phyloP scores from a whole-genome alignment of 1,140 invertebrate genomes.

The Brachionus manjavacas region DNA sequence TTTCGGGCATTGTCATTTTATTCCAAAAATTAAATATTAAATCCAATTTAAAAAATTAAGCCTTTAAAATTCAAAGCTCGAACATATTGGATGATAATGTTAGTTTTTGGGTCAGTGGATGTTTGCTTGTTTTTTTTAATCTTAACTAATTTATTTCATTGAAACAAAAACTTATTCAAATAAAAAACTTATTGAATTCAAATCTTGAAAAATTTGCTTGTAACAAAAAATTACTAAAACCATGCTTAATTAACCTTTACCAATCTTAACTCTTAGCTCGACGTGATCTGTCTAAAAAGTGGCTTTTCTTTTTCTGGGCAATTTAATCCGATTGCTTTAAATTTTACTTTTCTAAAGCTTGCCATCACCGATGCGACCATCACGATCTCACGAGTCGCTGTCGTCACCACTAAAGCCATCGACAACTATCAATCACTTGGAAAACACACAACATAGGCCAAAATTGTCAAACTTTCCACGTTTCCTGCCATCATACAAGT shows the following conservation, averaged over 20 bases:
- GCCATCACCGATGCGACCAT: slow-evolving; percentile 34
- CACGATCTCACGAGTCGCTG: slow-evolving; percentile 17
- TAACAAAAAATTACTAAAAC: neutral
- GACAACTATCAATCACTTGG: neutral
- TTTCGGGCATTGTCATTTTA: no score
- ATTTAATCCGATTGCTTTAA: neutral
- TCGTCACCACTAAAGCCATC: neutral
- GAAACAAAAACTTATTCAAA: no score
- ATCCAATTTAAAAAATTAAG: no score
- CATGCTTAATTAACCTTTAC: neutral
- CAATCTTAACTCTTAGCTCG: no score
- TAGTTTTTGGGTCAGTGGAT: no score
- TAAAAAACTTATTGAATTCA: no score
- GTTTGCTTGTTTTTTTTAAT: no score
- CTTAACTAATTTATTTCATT: no score
- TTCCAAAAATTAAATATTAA: no score
- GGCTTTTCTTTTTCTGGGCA: neutral
- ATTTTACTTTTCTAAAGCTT: neutral
- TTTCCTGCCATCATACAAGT: slow-evolving; percentile 6
- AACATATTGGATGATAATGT: no score
- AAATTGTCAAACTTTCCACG: neutral
- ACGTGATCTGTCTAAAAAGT: neutral
- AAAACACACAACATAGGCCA: neutral
- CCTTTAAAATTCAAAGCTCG: no score
- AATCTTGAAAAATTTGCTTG: no score